Conservation (phyloP, 2,113 vertebrate genomes). For the Eurystomus gularis region DNA sequence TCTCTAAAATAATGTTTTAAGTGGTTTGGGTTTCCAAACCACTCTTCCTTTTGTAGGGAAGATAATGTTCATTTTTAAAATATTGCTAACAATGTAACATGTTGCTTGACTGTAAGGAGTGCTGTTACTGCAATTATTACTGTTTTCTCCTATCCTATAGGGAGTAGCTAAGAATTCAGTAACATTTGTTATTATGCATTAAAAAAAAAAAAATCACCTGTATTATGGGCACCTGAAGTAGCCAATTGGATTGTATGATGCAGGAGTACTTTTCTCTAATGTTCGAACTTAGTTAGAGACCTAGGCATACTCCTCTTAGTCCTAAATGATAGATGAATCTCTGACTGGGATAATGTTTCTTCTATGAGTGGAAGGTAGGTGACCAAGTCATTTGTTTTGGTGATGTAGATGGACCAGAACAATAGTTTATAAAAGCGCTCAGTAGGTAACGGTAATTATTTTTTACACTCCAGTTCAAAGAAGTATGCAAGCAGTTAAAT, state of each 20-base stretch:
- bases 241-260: neutral
- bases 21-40: neutral
- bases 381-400: neutral
- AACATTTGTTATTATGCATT: neutral
- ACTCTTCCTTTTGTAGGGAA: neutral
- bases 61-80: neutral
- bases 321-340: neutral
- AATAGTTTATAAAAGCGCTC: neutral
- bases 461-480: neutral
- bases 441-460: neutral
- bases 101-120: neutral
- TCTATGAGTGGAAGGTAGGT: neutral
- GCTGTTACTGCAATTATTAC: neutral
- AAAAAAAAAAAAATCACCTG: neutral
- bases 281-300: neutral
- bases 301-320: neutral
- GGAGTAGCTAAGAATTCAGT: neutral
- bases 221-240: neutral
- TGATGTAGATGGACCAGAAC: neutral
- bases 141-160: neutral
- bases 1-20: neutral
- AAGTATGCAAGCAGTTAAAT: neutral
- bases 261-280: neutral
- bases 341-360: neutral
- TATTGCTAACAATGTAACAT: neutral